Base-by-base conservation (phyloP, 2,113 vertebrate genomes). In the Ophiodon elongatus region DNA sequence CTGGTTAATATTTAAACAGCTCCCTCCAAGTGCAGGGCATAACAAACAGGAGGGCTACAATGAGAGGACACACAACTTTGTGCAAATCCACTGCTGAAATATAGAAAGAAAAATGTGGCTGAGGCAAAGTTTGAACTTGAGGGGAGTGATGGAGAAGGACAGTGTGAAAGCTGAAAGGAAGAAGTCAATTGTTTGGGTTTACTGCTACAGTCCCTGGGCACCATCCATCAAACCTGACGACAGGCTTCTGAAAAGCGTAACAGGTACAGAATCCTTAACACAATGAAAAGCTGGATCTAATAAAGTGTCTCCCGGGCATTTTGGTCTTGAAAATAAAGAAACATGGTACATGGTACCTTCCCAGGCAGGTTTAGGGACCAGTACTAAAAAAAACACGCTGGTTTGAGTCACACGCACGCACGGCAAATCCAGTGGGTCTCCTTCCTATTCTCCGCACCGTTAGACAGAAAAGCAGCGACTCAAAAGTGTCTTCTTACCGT, bases 1-100 rank as follows among this genome's bases (percentile, higher is more conserved):
- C 79, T 69, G 65, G 62, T 93, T 92, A 90, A 94, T 94, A 94
- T 93, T 94, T 92, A 84, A 95, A 88, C 76, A 90, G 79, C 33
- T 79, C 47, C 59, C 64, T 82, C 69, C 60, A 72, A 45, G 73
- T 39, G 75, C 69, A 77, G 52, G 63, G 73, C 83, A 63, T 73
- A 83, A 88, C 68, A 92, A 89, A 88, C 74, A 79, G 27, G 39
- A 57, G 27, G 54, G 63, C 2, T 21, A 83, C 50, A 73, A 52
- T 23, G 8, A 71, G 62, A 68, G 11, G 71, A 63, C 9, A 1
- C 39, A 52, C 8, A 68, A 80, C 7, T 23, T 35, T 31, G 10
- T 57, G 63, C 27, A 9, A 6, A 54, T 21, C 56, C 33, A 83
- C 4, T 50, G 79, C 33, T 82, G 35, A 45, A 62, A 79, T 70